Conservation (phyloP, 2,797 vertebrate genomes). For the Eremophila alpestris region DNA sequence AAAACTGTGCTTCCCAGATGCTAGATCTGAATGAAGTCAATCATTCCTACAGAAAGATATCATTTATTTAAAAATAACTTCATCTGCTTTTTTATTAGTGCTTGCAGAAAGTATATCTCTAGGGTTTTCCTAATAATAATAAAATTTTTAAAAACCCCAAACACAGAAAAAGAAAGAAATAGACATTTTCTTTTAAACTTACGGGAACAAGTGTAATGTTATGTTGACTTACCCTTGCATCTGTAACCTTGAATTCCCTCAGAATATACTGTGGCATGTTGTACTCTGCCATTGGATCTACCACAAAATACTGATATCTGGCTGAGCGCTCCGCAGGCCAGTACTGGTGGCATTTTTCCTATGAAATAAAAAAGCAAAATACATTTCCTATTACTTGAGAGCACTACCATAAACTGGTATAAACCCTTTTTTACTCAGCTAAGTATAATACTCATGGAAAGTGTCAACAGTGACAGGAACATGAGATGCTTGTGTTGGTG, state of each 20-base stretch:
- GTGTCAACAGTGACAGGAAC: background rate
- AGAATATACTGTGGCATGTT: constrained; percentile 99
- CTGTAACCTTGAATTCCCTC: constrained; percentile 99
- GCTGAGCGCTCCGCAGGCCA: constrained; percentile 99
- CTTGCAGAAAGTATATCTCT: background rate
- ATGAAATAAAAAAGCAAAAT: background rate
- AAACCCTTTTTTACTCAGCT: background rate
- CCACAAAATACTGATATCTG: constrained; percentile 99
- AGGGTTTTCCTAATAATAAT: background rate
- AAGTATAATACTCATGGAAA: background rate
- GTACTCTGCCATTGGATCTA: constrained; percentile 99
- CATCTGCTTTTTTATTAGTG: background rate
- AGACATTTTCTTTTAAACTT: background rate
- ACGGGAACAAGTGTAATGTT: background rate
- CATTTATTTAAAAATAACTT: background rate
- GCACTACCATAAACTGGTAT: background rate
- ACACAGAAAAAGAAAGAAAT: background rate
- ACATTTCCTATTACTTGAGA: background rate
- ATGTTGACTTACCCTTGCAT: constrained; percentile 90
- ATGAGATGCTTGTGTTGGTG: background rate
- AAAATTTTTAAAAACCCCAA: background rate
- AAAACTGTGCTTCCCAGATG: constrained; percentile 38
- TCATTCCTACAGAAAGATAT: background rate
- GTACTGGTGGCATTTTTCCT: constrained; percentile 99
- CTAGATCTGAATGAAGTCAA: constrained; percentile 42